Base-by-base conservation (phyloP, 2,797 vertebrate genomes). In the Molossus molossus region DNA sequence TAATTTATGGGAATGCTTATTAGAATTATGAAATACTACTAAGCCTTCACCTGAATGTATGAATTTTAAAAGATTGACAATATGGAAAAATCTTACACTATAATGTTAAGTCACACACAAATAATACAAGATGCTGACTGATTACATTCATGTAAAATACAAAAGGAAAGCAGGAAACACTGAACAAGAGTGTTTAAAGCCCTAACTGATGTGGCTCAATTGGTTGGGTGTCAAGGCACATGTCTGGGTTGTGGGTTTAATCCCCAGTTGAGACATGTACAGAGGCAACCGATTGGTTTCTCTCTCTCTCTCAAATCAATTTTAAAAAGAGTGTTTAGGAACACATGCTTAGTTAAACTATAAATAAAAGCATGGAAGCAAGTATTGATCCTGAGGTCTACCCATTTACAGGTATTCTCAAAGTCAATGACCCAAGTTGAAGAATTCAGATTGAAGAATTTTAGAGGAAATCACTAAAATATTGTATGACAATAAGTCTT, bases 71-170 rank as follows among this genome's bases (percentile, higher is more conserved):
- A 73, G 5, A 83, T 13, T 37, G 45, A 73, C 1, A 72, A 48
- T 75, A 40, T 25, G 6, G 8, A 91, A 91, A 9, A 79, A 65
- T 89, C 37, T 93, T 11, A 70, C 20, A 86, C 75, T 76, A 88
- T 11, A 70, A 48, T 20, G 55, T 64, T 77, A 95, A 70, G 8
- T 9, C 20, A 75, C 12, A 45, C 13, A 57, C 13, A 15, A 9
- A 76, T 72, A 58, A 75, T 73, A 84, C 60, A 45, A 57, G 45
- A 62, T 55, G 3, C 10, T 57, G 14, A 87, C 40, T 67, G 6
- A 92, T 40, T 37, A 69, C 27, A 50, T 75, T 77, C 40, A 81
- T n/a, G 1, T 90, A 48, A 81, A 85, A 25, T 27, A 89, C 9
- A 67, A 77, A 83, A 93, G 27, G 27, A 91, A 69, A 75, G 2